These are phyloP conservation scores for Lepus europaeus DNA, from an alignment of 2,113 vertebrate genomes.

Conservation along the genomic window DNA sequence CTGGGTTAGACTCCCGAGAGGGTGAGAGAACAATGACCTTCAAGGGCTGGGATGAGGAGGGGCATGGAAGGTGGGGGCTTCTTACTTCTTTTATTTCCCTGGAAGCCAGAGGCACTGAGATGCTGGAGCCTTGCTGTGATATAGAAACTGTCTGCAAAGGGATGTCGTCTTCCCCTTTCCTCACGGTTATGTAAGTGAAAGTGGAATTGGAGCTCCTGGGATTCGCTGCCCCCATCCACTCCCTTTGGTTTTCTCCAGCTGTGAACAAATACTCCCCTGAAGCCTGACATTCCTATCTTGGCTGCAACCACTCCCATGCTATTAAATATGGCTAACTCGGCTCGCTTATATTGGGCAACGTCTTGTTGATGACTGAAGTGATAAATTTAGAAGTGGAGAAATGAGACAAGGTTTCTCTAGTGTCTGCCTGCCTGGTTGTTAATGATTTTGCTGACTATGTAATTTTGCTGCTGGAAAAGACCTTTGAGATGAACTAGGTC, in stretches of 20 bases:
- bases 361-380: constrained; percentile 69
- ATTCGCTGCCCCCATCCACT: background rate
- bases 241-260: constrained; percentile 35
- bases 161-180: constrained; percentile 29
- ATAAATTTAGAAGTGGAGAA: constrained; percentile 79
- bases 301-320: constrained; percentile 46
- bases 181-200: constrained; percentile 34
- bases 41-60: background rate
- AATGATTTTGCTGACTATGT: constrained; percentile 69
- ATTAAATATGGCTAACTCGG: constrained; percentile 78
- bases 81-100: constrained; percentile 70
- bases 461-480: constrained; percentile 65
- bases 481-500: constrained; percentile 72
- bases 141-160: constrained; percentile 58
- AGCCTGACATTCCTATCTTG: constrained; percentile 68
- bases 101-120: background rate
- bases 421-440: constrained; percentile 62
- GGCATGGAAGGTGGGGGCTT: background rate
- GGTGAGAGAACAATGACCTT: constrained; percentile 46
- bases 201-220: constrained; percentile 48
- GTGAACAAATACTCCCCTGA: constrained; percentile 23
- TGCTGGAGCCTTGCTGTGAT: constrained; percentile 41
- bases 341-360: constrained; percentile 66
- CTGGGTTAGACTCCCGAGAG: constrained; percentile 41
- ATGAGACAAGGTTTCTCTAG: constrained; percentile 69